Conservation (phyloP, 37 sponge, comb jelly and placozoan species). For the Crambe crambe region DNA sequence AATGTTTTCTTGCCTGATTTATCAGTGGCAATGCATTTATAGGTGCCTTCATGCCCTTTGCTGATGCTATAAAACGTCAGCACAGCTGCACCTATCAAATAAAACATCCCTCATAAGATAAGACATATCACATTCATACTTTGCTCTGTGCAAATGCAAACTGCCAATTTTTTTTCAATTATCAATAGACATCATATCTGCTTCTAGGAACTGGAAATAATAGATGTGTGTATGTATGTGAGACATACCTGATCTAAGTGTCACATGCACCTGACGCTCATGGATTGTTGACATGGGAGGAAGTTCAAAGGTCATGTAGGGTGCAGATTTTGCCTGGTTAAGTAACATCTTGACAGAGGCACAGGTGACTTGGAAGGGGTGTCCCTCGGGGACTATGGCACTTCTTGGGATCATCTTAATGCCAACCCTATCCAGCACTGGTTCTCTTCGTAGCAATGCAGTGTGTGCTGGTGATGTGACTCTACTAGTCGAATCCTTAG, state of each 20-base stretch:
- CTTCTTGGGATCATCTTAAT: background rate
- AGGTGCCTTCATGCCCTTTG: conserved; percentile 13
- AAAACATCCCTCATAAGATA: background rate
- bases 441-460: no score
- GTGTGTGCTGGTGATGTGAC: no score
- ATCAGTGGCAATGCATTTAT: conserved; percentile 12
- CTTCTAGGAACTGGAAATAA: no score
- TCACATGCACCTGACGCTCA: background rate
- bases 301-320: conserved; percentile 28
- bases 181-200: no score
- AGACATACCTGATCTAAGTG: background rate
- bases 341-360: background rate
- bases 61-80: background rate
- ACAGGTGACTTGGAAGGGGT: background rate
- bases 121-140: no score
- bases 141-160: no score
- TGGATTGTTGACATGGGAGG: background rate
- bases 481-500: no score
- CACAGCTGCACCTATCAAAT: background rate
- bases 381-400: conserved; percentile 8
- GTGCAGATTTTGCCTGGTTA: background rate
- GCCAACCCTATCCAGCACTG: background rate
- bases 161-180: no score
- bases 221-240: no score
- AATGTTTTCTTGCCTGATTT: background rate